phyloP scores from a whole-genome alignment of 2,888 invertebrate species.

The Cheilosia pagana region DNA sequence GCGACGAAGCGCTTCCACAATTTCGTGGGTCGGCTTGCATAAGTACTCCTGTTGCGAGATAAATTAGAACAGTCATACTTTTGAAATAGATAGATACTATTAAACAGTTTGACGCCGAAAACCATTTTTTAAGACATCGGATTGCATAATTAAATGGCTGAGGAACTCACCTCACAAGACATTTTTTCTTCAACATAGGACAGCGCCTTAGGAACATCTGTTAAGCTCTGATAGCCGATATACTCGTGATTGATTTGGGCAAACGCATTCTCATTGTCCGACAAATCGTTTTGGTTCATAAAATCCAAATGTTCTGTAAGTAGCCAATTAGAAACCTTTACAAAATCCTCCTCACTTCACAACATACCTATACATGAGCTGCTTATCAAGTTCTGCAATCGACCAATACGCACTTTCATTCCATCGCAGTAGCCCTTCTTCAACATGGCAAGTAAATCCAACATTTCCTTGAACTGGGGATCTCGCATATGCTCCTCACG shows the following conservation, averaged over 20 bases:
- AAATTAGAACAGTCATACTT: neutral
- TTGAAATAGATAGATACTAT: slow-evolving; percentile 27
- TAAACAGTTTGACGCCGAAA: too few relatives aligned
- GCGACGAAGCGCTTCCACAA: slow-evolving; percentile 88
- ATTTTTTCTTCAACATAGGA: slow-evolving; percentile 88
- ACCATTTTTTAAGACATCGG: too few relatives aligned
- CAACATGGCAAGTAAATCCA: slow-evolving; percentile 97
- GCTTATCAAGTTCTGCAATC: slow-evolving; percentile 97
- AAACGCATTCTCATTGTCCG: slow-evolving; percentile 91
- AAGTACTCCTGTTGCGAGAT: slow-evolving; percentile 84
- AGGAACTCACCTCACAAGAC: slow-evolving; percentile 83
- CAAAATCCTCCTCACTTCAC: neutral
- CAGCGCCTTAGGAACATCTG: slow-evolving; percentile 94
- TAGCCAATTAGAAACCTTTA: neutral
- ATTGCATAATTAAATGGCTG: too few relatives aligned
- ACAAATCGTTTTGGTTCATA: slow-evolving; percentile 92
- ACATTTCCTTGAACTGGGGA: slow-evolving; percentile 97
- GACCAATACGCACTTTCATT: slow-evolving; percentile 96
- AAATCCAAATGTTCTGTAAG: slow-evolving; percentile 96
- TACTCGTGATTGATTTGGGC: slow-evolving; percentile 95
- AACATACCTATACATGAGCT: slow-evolving; percentile 95
- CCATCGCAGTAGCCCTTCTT: slow-evolving; percentile 98
- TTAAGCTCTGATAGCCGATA: slow-evolving; percentile 97
- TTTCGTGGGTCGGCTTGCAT: slow-evolving; percentile 88
- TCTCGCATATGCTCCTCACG: slow-evolving; percentile 98